phyloP scores from a whole-genome alignment of 2,113 vertebrate species.

The Carassius auratus region DNA sequence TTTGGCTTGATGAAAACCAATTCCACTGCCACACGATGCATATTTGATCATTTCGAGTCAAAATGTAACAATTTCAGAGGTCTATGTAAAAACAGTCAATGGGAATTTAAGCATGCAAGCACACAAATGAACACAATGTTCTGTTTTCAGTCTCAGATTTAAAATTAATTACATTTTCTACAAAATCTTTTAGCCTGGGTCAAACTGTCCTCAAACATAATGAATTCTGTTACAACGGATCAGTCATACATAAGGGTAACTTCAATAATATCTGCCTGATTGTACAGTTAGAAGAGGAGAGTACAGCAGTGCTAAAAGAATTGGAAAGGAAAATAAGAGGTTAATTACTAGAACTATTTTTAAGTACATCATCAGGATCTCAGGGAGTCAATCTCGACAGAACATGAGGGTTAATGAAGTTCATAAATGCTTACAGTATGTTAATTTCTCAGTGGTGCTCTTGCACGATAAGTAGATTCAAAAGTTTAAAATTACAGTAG shows the following conservation, averaged over 20 bases:
- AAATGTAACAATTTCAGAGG: not conserved
- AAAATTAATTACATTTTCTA: not conserved
- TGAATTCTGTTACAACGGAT: not conserved
- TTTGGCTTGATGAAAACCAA: conserved; percentile 11
- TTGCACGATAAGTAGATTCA: not conserved
- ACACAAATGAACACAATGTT: not conserved
- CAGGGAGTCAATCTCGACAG: not conserved
- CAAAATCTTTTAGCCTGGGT: not conserved
- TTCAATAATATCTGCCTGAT: not conserved
- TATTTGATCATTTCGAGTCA: not conserved
- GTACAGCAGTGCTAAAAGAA: not conserved
- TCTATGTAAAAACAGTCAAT: not conserved
- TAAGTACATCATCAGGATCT: not conserved
- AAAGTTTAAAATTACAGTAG: not conserved
- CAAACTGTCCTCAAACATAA: not conserved
- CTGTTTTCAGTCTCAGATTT: not conserved
- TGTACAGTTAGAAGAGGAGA: not conserved
- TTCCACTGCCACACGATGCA: not conserved
- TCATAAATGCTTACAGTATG: not conserved
- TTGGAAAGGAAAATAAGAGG: not conserved
- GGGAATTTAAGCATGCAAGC: not conserved
- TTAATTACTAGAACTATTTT: not conserved
- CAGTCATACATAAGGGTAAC: not conserved
- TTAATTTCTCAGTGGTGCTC: not conserved
- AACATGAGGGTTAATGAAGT: not conserved